Conservation (phyloP, 2,797 vertebrate species). For the Adrianichthys oophorus region DNA sequence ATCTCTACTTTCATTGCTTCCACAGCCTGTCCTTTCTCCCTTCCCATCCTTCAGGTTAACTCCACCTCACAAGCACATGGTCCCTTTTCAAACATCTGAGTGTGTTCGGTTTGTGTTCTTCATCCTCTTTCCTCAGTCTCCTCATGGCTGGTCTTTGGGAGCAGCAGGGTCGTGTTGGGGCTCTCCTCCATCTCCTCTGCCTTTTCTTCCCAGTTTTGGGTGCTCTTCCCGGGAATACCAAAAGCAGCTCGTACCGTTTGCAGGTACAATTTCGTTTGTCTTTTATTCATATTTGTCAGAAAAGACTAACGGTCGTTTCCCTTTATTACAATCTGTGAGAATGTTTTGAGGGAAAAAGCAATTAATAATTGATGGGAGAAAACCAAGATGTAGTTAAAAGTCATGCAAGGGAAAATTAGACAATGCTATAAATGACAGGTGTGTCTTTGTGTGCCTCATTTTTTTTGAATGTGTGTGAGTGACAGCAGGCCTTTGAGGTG, state of each 20-base stretch:
- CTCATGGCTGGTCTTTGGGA: slow-evolving; percentile 69
- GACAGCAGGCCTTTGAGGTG: slow-evolving; percentile 59
- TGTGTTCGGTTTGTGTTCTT: slow-evolving; percentile 20
- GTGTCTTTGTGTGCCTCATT: slow-evolving; percentile 21
- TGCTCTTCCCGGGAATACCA: slow-evolving; percentile 45
- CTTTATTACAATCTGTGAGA: neutral
- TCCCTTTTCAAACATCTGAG: slow-evolving; percentile 28
- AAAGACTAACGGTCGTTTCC: neutral
- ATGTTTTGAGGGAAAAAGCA: no score
- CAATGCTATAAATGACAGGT: neutral
- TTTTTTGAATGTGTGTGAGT: slow-evolving; percentile 40
- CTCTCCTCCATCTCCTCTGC: slow-evolving; percentile 50
- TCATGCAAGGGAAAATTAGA: slow-evolving; percentile 16
- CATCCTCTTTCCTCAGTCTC: slow-evolving; percentile 57
- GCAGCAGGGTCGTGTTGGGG: slow-evolving; percentile 49
- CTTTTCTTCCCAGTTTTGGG: slow-evolving; percentile 49
- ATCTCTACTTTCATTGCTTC: slow-evolving; percentile 26
- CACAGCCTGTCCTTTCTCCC: slow-evolving; percentile 40
- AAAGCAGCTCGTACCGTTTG: slow-evolving; percentile 15
- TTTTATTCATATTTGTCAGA: neutral
- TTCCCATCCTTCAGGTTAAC: slow-evolving; percentile 57
- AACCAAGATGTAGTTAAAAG: slow-evolving; percentile 29
- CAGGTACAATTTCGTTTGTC: slow-evolving; percentile 61
- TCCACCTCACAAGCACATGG: slow-evolving; percentile 49
- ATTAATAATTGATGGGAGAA: slow-evolving; percentile 6